Base-by-base conservation (phyloP, 2,113 vertebrate genomes). In the Pedetes capensis region DNA sequence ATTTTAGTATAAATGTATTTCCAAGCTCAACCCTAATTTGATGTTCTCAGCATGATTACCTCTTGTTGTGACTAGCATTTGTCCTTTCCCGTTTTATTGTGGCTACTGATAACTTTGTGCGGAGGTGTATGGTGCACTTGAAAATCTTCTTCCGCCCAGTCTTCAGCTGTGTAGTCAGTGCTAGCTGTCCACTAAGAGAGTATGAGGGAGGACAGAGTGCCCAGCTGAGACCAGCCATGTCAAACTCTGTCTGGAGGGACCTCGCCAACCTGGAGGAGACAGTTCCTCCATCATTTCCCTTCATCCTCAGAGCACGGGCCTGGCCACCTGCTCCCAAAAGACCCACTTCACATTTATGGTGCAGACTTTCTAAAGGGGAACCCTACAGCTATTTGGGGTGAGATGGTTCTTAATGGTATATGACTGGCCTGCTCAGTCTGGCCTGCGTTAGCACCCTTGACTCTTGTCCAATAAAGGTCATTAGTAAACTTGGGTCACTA, bases 41-140 rank as follows among this genome's bases (percentile, higher is more conserved):
- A 85, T 94, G 84, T 96, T 95, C 89, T 64, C n/a, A 32, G 32
- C 37, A 37, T 37, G 79, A n/a, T 55, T 95, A n/a, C 47, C 80
- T 95, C 57, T 37, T 53, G 64, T 51, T 95, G 71, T 89, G 89
- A 75, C 94, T 91, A 91, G 29, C 57, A 74, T 97, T 89, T 95
- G 32, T 94, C 82, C 80, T 96, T 94, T 95, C 93, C 81, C 18
- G 91, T 47, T 89, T 95, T 53, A 71, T 80, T 68, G 69, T 80
- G 34, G 53, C 17, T 94, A 34, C 63, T 89, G 94, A 87, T 86
- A 61, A 75, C 16, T 96, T n/a, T 3, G 79, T 57, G 6, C 3
- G 23, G 68, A 69, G 1, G 6, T 29, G 29, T 59, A 1, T 37
- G 76, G 53, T 69, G 79, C 63, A 32, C 4, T 23, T 93, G 57